phyloP scores from a whole-genome alignment of 2,888 invertebrate genomes.

The Caenorhabditis afra region DNA sequence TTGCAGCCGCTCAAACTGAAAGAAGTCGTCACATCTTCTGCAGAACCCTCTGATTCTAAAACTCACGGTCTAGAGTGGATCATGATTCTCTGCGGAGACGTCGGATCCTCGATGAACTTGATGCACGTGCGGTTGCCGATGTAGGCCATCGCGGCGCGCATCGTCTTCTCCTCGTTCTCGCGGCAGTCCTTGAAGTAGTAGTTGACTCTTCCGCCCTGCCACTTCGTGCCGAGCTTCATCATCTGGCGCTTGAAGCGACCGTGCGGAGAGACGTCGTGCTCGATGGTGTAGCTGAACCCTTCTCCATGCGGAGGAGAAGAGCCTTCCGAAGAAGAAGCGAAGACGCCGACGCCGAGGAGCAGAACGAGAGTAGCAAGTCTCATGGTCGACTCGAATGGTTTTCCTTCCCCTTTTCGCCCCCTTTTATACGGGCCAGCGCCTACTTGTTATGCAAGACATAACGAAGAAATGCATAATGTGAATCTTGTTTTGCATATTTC shows the following conservation, averaged over 20 bases:
- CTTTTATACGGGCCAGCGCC: too few relatives aligned
- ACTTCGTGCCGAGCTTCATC: constrained; percentile 10
- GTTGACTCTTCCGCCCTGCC: constrained; percentile 9
- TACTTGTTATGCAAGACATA: too few relatives aligned
- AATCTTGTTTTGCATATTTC: too few relatives aligned
- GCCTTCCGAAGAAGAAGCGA: neutral
- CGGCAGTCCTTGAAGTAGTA: constrained; percentile 5
- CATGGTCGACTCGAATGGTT: too few relatives aligned
- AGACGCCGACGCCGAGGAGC: neutral
- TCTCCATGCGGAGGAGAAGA: neutral
- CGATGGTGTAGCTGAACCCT: too few relatives aligned
- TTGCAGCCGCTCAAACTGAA: constrained; percentile 3
- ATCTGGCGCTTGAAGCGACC: constrained; percentile 27
- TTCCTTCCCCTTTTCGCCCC: too few relatives aligned
- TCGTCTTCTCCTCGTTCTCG: neutral
- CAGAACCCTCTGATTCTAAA: too few relatives aligned
- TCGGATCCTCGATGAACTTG: constrained; percentile 12
- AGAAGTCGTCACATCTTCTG: neutral
- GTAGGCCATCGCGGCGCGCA: constrained; percentile 18
- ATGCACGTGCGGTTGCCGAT: constrained; percentile 23
- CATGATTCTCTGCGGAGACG: neutral
- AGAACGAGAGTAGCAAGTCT: too few relatives aligned
- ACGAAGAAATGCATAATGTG: too few relatives aligned
- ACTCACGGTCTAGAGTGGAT: neutral
- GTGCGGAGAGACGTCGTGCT: neutral